Conservation (phyloP, 2,888 invertebrate species). For the Augochlorella aurata region DNA sequence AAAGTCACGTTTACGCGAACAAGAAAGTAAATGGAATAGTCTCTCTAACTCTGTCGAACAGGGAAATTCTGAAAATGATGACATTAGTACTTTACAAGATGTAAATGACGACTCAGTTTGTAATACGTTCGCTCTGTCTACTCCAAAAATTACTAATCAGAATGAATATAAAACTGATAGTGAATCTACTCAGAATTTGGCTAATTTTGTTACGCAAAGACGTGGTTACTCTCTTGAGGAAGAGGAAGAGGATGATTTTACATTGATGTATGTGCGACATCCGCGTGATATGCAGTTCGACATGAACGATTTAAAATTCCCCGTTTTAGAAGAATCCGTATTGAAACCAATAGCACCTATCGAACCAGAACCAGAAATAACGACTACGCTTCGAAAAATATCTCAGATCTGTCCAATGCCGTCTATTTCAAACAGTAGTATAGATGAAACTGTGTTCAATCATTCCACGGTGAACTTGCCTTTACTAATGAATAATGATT, state of each 20-base stretch:
- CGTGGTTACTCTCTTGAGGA: conserved; percentile 55
- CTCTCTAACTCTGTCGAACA: background rate
- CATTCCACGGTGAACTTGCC: conserved; percentile 49
- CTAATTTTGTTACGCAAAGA: conserved; percentile 64
- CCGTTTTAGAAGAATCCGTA: conserved; percentile 57
- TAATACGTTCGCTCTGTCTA: background rate
- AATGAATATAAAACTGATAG: background rate
- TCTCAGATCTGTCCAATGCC: conserved; percentile 42
- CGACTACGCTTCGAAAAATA: conserved; percentile 59
- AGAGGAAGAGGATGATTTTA: conserved; percentile 75
- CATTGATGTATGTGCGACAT: conserved; percentile 65
- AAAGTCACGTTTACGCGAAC: conserved; percentile 9
- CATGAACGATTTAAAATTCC: conserved; percentile 73
- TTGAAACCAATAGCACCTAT: conserved; percentile 13
- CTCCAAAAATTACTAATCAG: background rate
- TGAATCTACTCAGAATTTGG: conserved; percentile 32
- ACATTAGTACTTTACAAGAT: background rate
- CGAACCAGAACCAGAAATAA: conserved; percentile 70
- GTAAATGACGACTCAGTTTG: background rate
- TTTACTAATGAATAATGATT: conserved; percentile 30
- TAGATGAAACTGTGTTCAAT: conserved; percentile 36
- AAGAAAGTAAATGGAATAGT: background rate
- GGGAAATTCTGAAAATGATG: background rate
- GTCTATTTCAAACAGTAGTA: conserved; percentile 26
- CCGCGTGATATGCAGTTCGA: conserved; percentile 65